Evolutionary conservation across 2,888 invertebrate genomes (phyloP), one percentile per base, ranked within the genome.

Genomic region (Myopa testacea): DNA sequence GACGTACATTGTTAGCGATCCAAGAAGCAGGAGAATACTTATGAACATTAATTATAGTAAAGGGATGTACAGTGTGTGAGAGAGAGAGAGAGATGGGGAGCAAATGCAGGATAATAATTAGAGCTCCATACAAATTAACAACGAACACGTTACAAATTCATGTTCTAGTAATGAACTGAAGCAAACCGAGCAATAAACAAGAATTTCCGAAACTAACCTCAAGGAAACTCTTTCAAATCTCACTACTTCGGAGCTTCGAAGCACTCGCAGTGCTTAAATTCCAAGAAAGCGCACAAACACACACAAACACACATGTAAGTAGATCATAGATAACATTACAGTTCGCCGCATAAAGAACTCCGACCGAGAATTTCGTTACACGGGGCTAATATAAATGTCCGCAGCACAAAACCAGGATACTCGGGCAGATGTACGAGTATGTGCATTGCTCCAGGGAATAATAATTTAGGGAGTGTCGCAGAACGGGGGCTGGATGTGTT

Each of bases 361-460:
- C 62, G 76, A 76, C 63, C 26, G 50, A 74, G 62, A 74, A 70
- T 7, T 50, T 16, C 62, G 63, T 63, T 63, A 40, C 62, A 40
- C 63, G 62, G 63, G 62, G 79, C 79, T 79, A 79, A 79, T 77
- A 77, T 75, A 79, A 79, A 72, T 68, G 79, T 77, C 75, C 74
- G 65, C 77, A 71, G 77, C 52, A 40, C 69, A 52, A 55, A 40
- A 55, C 68, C 45, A 58, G 62, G 70, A 75, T 68, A 71, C 65
- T 26, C 26, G 75, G 74, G 16, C 6, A n/a, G 55, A n/a, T 55
- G 55, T n/a, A 6, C 16, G 55, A 14, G 50, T 8, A 50, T 8
- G 50, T 50, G 5, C 16, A 16, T 1, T n/a, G 55, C 78, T 74
- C 55, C 69, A 68, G 78, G 78, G 78, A 79, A 79, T 73, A 79